Base-by-base conservation (phyloP, 2,113 vertebrate genomes). In the Spheniscus mendiculus region DNA sequence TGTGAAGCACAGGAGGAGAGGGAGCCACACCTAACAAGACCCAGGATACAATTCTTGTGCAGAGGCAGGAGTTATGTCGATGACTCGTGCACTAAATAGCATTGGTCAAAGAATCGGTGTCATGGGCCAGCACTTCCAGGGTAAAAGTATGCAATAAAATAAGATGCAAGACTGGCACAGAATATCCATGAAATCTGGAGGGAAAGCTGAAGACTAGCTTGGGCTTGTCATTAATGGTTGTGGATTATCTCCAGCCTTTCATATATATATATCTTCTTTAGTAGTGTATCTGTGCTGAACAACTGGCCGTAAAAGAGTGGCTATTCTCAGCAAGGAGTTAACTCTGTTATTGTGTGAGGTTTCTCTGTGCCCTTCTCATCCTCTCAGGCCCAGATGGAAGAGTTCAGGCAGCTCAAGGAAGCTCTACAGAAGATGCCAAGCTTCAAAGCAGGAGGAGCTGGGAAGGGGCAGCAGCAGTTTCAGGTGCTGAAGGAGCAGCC, bases 331-430 rank as follows among this genome's bases (percentile, higher is more conserved):
- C 55, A 10, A 23, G 67, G 45, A 52, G 36, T 3, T 14, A 25
- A 65, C 52, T 26, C 84, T 2, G 45, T 49, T 40, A 5, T 2
- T 38, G 3, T 11, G 32, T 13, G 47, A 58, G 15, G 15, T 76
- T 79, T 67, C 78, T 80, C 70, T 20, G 5, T 61, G 4, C 50
- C 29, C 42, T 50, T 85, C 70, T 91, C 8, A 3, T 32, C 20
- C 53, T 40, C 32, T 34, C 91, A 98, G 98, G 85, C 94, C 23
- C 98, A 98, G 92, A 94, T 98, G 97, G 97, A 98, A 27, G 98
- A 98, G 93, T 98, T 98, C 95, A 94, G 97, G 58, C 98, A 98
- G 95, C 94, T 98, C 38, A 98, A 97, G 85, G 97, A 98, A 36
- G 97, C 97, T 30, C 95, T 98, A 1, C 98, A 97, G 82, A 98